Conservation (phyloP, 2,797 vertebrate genomes). For the Anas georgica region DNA sequence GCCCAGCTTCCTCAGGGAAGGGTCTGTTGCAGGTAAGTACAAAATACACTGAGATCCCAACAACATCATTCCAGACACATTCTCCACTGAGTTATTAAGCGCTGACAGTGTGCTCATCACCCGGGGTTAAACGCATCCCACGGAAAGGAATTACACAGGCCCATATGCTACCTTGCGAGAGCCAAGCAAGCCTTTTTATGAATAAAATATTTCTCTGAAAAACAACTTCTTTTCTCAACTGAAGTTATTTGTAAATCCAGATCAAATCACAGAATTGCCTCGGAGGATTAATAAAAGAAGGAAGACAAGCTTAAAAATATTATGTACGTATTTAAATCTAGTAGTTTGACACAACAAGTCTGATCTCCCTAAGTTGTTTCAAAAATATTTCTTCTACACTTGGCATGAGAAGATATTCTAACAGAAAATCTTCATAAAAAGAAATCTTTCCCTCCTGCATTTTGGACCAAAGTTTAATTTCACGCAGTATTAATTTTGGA, state of each 20-base stretch:
- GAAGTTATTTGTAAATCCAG: conserved; percentile 11
- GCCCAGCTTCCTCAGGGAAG: not conserved
- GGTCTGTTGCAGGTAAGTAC: not conserved
- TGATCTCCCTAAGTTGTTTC: not conserved
- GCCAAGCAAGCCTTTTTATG: conserved; percentile 42
- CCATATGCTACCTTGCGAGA: not conserved
- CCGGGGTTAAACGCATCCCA: conserved; percentile 18
- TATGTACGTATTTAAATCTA: not conserved
- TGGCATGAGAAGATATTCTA: not conserved
- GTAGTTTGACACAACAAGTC: not conserved
- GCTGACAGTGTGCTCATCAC: not conserved
- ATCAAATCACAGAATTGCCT: conserved; percentile 24
- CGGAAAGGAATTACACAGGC: conserved; percentile 6
- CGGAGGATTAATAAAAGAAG: conserved; percentile 7
- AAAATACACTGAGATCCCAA: not conserved
- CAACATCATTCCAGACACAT: not conserved
- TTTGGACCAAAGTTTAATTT: not conserved
- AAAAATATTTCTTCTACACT: not conserved
- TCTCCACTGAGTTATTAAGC: not conserved
- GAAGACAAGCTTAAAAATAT: not conserved
- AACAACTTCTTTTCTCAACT: not conserved
- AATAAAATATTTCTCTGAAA: conserved; percentile 47
- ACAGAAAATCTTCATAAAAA: not conserved
- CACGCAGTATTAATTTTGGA: not conserved
- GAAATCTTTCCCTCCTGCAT: not conserved